Evolutionary conservation across 2,113 vertebrate genomes (phyloP).

Genomic region (Centrocercus urophasianus): DNA sequence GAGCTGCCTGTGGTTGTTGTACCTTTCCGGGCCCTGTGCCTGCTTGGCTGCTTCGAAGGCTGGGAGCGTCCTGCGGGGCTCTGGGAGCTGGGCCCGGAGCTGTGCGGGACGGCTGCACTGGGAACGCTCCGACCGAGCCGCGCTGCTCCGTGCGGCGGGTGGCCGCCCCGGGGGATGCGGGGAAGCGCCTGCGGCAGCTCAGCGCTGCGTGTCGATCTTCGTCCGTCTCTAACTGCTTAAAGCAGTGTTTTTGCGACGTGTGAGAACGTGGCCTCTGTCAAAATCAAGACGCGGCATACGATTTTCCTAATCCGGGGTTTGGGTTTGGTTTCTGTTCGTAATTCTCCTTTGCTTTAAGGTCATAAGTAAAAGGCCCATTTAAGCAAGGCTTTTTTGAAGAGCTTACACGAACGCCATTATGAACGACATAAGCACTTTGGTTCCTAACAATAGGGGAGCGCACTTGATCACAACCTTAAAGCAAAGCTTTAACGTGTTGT

Average conservation of each 20-base stretch:
- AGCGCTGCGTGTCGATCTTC: accelerated
- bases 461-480: background rate
- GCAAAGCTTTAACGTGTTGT: background rate
- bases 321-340: background rate
- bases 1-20: too few relatives aligned
- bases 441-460: background rate
- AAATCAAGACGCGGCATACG: accelerated
- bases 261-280: accelerated
- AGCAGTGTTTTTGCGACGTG: accelerated
- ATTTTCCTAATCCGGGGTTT: background rate
- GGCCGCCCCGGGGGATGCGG: background rate
- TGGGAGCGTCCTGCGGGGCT: too few relatives aligned
- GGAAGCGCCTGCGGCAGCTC: accelerated
- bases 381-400: background rate
- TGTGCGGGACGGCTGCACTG: background rate
- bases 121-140: accelerated
- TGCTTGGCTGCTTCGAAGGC: too few relatives aligned
- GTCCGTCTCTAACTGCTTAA: accelerated
- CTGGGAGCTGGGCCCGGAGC: accelerated
- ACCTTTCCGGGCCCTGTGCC: accelerated
- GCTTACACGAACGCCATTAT: too few relatives aligned
- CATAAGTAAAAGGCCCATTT: background rate
- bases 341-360: background rate
- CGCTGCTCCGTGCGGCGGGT: accelerated
- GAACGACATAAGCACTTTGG: accelerated